Percentiles rank a stretch among this genome's conserved stretches.
phyloP scores from a whole-genome alignment of 2,113 vertebrate genomes.

The Onychostoma macrolepis region DNA sequence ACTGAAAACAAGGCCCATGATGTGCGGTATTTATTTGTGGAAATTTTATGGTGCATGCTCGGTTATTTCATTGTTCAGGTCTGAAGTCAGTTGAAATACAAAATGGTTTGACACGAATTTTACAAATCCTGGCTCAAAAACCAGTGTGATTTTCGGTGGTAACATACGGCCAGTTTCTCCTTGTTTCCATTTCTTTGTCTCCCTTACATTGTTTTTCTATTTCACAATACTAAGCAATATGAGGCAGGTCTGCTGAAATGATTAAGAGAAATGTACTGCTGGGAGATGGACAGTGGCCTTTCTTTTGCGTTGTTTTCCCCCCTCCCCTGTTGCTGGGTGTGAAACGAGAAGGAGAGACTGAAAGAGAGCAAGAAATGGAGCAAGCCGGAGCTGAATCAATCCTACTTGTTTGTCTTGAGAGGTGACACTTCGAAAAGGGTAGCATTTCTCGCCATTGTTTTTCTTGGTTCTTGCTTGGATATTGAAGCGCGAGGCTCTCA shows the following conservation, averaged over 20 bases:
- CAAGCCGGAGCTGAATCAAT: background rate
- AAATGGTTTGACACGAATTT: background rate
- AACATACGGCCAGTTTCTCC: background rate
- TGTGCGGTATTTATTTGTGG: background rate
- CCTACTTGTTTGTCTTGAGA: constrained; percentile 20
- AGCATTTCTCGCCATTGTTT: constrained; percentile 11
- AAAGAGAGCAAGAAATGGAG: background rate
- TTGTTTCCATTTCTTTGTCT: background rate
- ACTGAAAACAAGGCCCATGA: background rate
- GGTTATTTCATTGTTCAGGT: background rate
- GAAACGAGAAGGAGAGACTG: background rate
- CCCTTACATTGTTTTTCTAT: background rate
- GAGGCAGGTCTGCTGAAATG: constrained; percentile 33
- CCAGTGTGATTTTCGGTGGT: background rate
- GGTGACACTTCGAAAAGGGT: constrained; percentile 30
- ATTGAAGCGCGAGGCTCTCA: background rate
- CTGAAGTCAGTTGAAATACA: background rate
- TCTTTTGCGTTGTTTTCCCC: constrained; percentile 37
- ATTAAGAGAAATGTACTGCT: constrained; percentile 51
- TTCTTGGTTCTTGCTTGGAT: constrained; percentile 8
- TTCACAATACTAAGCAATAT: constrained; percentile 54
- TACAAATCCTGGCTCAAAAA: background rate
- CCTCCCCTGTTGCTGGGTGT: constrained; percentile 6
- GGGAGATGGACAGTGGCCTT: constrained; percentile 61
- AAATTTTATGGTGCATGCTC: background rate